Evolutionary conservation across 2,888 invertebrate species (phyloP).

Genomic region (Drosophila fulvimacula): DNA sequence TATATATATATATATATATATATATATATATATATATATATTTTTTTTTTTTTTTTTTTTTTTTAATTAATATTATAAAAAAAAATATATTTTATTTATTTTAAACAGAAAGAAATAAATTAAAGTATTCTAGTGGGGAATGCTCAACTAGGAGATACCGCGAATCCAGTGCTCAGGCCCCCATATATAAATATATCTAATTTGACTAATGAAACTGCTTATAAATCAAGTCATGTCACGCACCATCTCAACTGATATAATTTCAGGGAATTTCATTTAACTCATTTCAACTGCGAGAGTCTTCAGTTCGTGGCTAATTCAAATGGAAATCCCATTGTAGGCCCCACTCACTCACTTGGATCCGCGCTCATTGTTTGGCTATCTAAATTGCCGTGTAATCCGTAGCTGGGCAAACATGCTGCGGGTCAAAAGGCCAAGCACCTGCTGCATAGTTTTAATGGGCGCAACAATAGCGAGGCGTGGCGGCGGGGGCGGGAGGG

Average conservation of each 20-base stretch:
- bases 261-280: too few relatives aligned
- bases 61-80: too few relatives aligned
- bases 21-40: too few relatives aligned
- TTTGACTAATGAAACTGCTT: neutral
- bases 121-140: too few relatives aligned
- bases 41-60: too few relatives aligned
- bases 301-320: neutral
- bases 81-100: too few relatives aligned
- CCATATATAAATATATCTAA: too few relatives aligned
- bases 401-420: conserved; percentile 1
- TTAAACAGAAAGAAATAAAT: too few relatives aligned
- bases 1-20: too few relatives aligned
- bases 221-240: neutral
- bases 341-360: neutral
- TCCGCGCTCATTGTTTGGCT: neutral
- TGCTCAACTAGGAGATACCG: too few relatives aligned
- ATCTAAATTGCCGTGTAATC: conserved; percentile 7
- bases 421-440: conserved; percentile 12
- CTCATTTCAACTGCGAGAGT: neutral
- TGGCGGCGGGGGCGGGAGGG: conserved; percentile 12
- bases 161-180: too few relatives aligned
- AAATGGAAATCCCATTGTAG: neutral
- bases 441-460: conserved; percentile 10
- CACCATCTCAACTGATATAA: neutral
- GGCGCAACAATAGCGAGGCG: conserved; percentile 5